phyloP scores from a whole-genome alignment of 1,140 invertebrate species.

The Cydia amplana region DNA sequence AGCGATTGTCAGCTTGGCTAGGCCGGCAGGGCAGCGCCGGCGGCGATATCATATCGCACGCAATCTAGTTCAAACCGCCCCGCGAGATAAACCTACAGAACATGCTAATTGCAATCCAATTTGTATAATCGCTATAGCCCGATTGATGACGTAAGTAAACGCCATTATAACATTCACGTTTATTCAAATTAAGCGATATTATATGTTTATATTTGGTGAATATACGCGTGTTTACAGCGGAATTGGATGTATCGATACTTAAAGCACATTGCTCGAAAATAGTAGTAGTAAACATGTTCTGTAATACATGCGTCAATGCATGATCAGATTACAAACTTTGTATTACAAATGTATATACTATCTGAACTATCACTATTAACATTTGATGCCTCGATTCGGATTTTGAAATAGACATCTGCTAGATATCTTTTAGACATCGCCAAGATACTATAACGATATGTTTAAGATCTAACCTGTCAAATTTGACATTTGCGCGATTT shows the following conservation, averaged over 20 bases:
- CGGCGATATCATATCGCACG: neutral
- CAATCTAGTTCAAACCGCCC: constrained; percentile 25
- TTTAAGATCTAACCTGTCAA: too few species aligned
- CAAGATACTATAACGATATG: too few species aligned
- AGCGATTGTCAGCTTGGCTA: too few species aligned
- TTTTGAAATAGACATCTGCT: too few species aligned
- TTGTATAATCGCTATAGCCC: neutral
- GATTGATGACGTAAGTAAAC: constrained; percentile 17
- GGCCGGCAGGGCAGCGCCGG: constrained; percentile 13
- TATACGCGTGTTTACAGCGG: neutral
- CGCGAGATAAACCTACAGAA: neutral
- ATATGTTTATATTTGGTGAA: neutral
- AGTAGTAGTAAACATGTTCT: neutral
- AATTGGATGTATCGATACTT: neutral
- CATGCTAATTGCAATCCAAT: constrained; percentile 13
- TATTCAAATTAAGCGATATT: constrained; percentile 18
- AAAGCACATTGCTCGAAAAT: neutral
- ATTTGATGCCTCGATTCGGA: too few species aligned
- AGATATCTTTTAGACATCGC: too few species aligned
- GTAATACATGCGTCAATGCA: neutral
- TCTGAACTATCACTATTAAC: neutral
- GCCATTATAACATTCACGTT: constrained; percentile 10
- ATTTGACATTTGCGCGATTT: too few species aligned
- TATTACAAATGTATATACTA: neutral
- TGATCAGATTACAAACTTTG: neutral